Evolutionary conservation across 2,113 vertebrate species (phyloP).

Genomic region (Rutilus rutilus): DNA sequence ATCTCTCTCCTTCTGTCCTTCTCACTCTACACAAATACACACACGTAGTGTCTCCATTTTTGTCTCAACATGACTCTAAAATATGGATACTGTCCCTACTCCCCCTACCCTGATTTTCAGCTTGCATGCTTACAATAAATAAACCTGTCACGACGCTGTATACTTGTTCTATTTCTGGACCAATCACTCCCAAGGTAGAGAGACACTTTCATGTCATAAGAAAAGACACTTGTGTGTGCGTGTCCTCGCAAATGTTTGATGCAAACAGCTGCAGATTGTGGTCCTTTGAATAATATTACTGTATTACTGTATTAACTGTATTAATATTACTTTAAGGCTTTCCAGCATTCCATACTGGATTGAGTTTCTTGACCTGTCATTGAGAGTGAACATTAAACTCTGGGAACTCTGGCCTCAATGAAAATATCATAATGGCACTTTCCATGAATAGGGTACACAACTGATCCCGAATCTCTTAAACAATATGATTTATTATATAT

Average conservation of each 20-base stretch:
- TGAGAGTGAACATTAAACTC: neutral
- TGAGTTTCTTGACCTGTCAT: neutral
- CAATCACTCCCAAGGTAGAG: constrained; percentile 27
- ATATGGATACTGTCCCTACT: constrained; percentile 38
- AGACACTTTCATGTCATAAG: constrained; percentile 29
- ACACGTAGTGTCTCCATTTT: constrained; percentile 28
- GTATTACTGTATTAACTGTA: too few relatives aligned
- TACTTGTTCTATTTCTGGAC: constrained; percentile 28
- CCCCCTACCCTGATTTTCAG: constrained; percentile 32
- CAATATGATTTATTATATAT: too few relatives aligned
- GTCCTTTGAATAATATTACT: neutral
- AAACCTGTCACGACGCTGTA: constrained; percentile 34
- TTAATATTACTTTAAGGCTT: too few relatives aligned
- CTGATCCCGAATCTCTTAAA: neutral
- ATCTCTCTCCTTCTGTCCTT: constrained; percentile 35
- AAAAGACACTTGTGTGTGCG: neutral
- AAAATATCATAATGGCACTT: constrained; percentile 1
- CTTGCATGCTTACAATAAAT: constrained; percentile 40
- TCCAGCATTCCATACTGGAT: neutral
- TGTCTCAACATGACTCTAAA: constrained; percentile 33
- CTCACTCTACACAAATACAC: constrained; percentile 11
- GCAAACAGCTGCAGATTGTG: neutral
- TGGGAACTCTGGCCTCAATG: neutral
- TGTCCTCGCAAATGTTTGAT: neutral
- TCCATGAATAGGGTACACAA: neutral